Conservation (phyloP, 2,797 vertebrate genomes). For the Cottoperca gobio region DNA sequence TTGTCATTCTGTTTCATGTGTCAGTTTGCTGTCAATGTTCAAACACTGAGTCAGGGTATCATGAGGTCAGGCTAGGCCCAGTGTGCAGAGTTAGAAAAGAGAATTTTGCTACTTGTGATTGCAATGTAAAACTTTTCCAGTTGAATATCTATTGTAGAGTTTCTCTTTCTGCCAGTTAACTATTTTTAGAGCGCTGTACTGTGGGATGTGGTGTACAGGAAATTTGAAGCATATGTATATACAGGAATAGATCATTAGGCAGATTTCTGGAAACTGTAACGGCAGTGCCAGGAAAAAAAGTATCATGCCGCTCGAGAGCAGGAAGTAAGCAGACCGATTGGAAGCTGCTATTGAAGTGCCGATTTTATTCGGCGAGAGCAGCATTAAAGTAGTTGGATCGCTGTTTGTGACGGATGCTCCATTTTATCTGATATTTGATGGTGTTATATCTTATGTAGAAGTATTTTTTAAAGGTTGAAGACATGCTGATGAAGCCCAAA, state of each 20-base stretch:
- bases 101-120: slow-evolving; percentile 37
- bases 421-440: slow-evolving; percentile 27
- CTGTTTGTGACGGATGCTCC: slow-evolving; percentile 21
- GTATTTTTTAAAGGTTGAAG: slow-evolving; percentile 4
- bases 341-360: slow-evolving; percentile 58
- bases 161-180: slow-evolving; percentile 20
- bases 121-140: slow-evolving; percentile 41
- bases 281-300: slow-evolving; percentile 48
- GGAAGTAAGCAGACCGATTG: slow-evolving; percentile 58
- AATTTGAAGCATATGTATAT: slow-evolving; percentile 32
- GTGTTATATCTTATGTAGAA: slow-evolving; percentile 18
- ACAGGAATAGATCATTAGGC: slow-evolving; percentile 63
- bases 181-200: slow-evolving; percentile 47
- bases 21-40: slow-evolving; percentile 35
- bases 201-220: slow-evolving; percentile 30
- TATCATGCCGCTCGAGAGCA: slow-evolving; percentile 41
- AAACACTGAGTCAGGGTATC: slow-evolving; percentile 18
- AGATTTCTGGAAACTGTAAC: slow-evolving; percentile 43
- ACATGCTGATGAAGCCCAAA: slow-evolving; percentile 23
- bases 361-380: slow-evolving; percentile 50
- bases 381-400: slow-evolving; percentile 49
- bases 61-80: slow-evolving; percentile 39
- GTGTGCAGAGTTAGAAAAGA: slow-evolving; percentile 25
- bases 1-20: slow-evolving; percentile 48
- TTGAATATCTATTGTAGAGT: slow-evolving; percentile 24